phyloP scores from a whole-genome alignment of 2,113 vertebrate species.

The Callospermophilus lateralis region DNA sequence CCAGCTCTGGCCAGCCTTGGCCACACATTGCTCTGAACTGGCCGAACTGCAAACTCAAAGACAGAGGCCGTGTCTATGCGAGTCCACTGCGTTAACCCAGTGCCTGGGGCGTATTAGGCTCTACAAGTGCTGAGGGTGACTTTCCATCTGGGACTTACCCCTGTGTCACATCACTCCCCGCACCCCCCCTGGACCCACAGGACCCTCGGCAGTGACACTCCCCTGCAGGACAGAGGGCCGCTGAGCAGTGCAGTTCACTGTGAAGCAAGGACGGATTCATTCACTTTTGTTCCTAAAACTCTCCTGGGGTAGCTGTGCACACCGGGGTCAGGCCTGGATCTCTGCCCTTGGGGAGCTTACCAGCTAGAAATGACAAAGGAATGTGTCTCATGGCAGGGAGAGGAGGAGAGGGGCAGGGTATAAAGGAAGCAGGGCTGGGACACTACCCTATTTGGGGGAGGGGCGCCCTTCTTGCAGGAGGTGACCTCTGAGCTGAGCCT shows the following conservation, averaged over 20 bases:
- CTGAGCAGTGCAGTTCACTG: rapidly evolving
- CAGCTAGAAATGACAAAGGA: background rate
- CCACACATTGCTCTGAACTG: background rate
- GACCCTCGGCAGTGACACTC: background rate
- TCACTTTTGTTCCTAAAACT: background rate
- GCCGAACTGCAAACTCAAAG: background rate
- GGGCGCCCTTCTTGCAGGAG: background rate
- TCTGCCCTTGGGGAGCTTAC: background rate
- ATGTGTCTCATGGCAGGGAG: background rate
- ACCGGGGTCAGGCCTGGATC: background rate
- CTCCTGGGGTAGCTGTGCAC: too few species aligned
- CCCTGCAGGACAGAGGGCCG: background rate
- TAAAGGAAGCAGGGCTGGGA: background rate
- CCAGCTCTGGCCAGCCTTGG: background rate
- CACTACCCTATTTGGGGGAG: background rate
- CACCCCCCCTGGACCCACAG: too few species aligned
- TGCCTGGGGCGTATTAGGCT: background rate
- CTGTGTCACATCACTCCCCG: rapidly evolving
- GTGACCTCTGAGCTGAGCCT: background rate
- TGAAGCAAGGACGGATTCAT: background rate
- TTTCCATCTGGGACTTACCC: background rate
- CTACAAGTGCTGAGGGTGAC: background rate
- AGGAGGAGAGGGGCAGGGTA: background rate
- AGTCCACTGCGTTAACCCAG: background rate
- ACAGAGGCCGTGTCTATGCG: background rate